phyloP scores from a whole-genome alignment of 2,113 vertebrate species.

The Rhinopithecus roxellana region DNA sequence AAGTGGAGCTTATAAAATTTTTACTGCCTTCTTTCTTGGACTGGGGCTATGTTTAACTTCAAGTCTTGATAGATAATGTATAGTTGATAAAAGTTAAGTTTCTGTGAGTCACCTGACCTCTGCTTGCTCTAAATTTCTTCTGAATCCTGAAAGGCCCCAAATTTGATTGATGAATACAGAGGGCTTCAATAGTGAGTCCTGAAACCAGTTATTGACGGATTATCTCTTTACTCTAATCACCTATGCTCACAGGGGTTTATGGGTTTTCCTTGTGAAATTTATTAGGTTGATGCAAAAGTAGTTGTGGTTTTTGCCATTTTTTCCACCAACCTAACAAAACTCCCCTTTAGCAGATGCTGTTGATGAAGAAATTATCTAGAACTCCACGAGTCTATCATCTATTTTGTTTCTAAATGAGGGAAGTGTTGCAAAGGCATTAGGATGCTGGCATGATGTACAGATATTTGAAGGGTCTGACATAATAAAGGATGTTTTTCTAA shows the following conservation, averaged over 20 bases:
- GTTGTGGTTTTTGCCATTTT: too few species aligned
- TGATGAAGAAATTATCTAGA: neutral
- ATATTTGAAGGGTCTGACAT: neutral
- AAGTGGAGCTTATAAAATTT: neutral
- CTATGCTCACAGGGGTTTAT: neutral
- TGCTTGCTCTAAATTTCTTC: neutral
- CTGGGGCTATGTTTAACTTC: neutral
- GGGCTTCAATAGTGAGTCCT: too few species aligned
- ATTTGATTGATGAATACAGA: neutral
- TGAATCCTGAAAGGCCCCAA: neutral
- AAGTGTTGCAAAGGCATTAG: neutral
- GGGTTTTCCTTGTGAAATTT: neutral
- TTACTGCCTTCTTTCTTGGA: neutral
- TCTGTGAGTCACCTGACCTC: neutral
- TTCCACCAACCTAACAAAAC: neutral
- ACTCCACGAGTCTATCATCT: neutral
- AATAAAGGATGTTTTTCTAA: neutral
- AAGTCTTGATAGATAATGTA: neutral
- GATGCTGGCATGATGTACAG: neutral
- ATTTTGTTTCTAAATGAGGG: neutral
- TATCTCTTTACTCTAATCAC: neutral
- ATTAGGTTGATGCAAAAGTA: too few species aligned
- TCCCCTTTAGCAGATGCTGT: neutral
- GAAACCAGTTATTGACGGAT: neutral
- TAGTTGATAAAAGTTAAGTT: neutral